Base-by-base conservation (phyloP, 1,140 invertebrate genomes). In the Ostrea edulis region DNA sequence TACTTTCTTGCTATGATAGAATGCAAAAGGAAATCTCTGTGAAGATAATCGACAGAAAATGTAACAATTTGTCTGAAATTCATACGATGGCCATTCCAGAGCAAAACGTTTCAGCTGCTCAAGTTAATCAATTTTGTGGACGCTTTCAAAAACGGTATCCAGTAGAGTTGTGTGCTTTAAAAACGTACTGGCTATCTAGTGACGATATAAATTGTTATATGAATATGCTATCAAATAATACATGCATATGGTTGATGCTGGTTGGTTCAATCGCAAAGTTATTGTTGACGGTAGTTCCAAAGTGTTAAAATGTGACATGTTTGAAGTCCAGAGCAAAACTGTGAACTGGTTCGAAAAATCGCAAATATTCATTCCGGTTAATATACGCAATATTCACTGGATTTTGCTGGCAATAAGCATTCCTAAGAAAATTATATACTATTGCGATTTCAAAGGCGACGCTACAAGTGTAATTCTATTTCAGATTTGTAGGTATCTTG, bases 331-430 rank as follows among this genome's bases (percentile, higher is more conserved):
- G 65, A 68, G 65, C 65, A n/a, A n/a, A n/a, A n/a, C n/a, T 68
- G 65, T 68, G 9, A 68, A 68, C n/a, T 68, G 65, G 65, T 68
- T 68, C 22, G 65, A 68, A 68, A 68, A 68, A 22, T 68, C 65
- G 7, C 65, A n/a, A 11, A 68, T 68, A 68, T n/a, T 68, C n/a
- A 68, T 68, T 68, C 65, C 20, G 22, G 22, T 68, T 22, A 68
- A 68, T 25, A 68, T 68, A 22, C 65, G n/a, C 20, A 68, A 68
- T 22, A 68, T 68, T 68, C 65, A 68, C 65, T 68, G 65, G 65
- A 68, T 68, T 68, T 68, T 68, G 22, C 2, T 68, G 65, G 22
- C 22, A 68, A 25, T 68, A 22, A 3, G 22, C 9, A 68, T 68
- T 22, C 20, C 22, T 68, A 68, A 11, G n/a, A n/a, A n/a, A n/a